A percentile compares a stretch with the other conserved stretches of the same genome.
phyloP scores from a whole-genome alignment of 1,140 invertebrate genomes.

The Pogonomyrmex californicus region DNA sequence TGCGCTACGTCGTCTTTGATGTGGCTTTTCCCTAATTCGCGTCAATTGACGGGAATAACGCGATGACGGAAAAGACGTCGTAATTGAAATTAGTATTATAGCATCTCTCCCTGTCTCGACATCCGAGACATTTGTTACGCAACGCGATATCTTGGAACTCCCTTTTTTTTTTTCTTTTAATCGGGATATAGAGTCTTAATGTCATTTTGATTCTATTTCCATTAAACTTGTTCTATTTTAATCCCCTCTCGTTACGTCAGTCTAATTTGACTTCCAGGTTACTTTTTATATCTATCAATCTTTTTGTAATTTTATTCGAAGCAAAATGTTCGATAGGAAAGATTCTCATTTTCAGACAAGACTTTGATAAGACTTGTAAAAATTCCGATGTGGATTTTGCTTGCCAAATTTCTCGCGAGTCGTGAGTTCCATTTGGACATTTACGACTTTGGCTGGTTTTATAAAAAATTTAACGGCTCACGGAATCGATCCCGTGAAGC shows the following conservation, averaged over 20 bases:
- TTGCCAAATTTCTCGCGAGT: background rate
- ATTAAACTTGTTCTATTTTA: slow-evolving; percentile 1
- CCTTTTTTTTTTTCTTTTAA: background rate
- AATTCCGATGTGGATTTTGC: background rate
- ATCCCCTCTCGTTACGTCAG: background rate
- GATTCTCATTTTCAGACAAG: background rate
- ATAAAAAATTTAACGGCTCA: slow-evolving; percentile 28
- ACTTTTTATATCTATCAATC: background rate
- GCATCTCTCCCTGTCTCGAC: slow-evolving; percentile 26
- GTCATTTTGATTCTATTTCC: background rate
- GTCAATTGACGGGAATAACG: slow-evolving; percentile 67
- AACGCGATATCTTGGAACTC: slow-evolving; percentile 39
- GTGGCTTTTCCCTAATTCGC: slow-evolving; percentile 76
- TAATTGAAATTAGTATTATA: slow-evolving; percentile 71
- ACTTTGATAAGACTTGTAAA: background rate
- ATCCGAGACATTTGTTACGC: slow-evolving; percentile 61
- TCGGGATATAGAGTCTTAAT: background rate
- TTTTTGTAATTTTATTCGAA: background rate
- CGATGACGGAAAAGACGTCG: slow-evolving; percentile 44
- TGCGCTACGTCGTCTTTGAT: slow-evolving; percentile 63
- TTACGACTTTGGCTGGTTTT: background rate
- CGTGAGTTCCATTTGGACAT: background rate
- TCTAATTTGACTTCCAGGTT: background rate
- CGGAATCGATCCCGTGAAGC: slow-evolving; percentile 29
- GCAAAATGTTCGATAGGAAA: background rate